phyloP scores from a whole-genome alignment of 2,113 vertebrate genomes.

The Nibea coibor region DNA sequence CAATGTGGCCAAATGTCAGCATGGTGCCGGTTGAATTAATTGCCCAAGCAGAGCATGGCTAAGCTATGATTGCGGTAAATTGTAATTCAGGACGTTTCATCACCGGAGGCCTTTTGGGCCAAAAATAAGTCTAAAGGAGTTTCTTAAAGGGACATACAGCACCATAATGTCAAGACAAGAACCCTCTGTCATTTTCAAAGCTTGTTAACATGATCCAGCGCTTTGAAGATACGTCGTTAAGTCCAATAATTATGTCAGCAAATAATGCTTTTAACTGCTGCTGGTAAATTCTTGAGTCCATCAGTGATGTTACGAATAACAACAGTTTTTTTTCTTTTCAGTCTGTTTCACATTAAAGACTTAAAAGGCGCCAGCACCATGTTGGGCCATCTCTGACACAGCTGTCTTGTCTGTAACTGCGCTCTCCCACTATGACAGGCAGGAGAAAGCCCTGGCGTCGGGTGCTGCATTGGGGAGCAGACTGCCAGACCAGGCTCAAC shows the following conservation, averaged over 20 bases:
- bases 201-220: slow-evolving; percentile 68
- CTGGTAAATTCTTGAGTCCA: slow-evolving; percentile 32
- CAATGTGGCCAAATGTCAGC: slow-evolving; percentile 34
- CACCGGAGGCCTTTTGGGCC: slow-evolving; percentile 32
- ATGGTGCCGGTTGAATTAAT: slow-evolving; percentile 40
- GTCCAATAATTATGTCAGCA: slow-evolving; percentile 52
- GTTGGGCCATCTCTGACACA: slow-evolving; percentile 41
- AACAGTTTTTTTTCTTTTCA: slow-evolving; percentile 23
- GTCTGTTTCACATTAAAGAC: slow-evolving; percentile 63
- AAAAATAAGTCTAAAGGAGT: slow-evolving; percentile 47
- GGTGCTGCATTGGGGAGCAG: slow-evolving; percentile 59
- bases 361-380: slow-evolving; percentile 39
- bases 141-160: slow-evolving; percentile 41
- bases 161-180: slow-evolving; percentile 51
- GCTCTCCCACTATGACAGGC: slow-evolving; percentile 77
- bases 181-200: slow-evolving; percentile 54
- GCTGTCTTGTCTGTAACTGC: slow-evolving; percentile 48
- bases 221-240: slow-evolving; percentile 74
- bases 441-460: slow-evolving; percentile 68
- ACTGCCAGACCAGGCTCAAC: slow-evolving; percentile 84
- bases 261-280: slow-evolving; percentile 62
- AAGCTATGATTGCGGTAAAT: slow-evolving; percentile 44
- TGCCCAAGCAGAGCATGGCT: slow-evolving; percentile 40
- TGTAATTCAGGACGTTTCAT: slow-evolving; percentile 49
- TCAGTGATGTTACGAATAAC: slow-evolving; percentile 25